Conservation (phyloP, 2,113 vertebrate species). For the human region DNA sequence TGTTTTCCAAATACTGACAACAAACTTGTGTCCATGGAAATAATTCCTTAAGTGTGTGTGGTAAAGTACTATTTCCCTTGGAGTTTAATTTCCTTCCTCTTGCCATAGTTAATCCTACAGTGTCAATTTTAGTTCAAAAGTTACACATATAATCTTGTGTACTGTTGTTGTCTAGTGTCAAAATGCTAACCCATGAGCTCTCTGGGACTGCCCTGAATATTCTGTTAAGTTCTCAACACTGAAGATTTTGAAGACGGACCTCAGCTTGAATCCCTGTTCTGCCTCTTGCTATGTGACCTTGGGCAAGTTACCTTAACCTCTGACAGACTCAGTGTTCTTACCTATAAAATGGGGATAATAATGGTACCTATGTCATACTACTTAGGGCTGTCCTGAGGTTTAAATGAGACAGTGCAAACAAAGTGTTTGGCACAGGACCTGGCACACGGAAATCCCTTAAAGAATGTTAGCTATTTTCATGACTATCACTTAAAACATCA, state of each 20-base stretch:
- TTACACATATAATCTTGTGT: background rate
- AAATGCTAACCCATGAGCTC: background rate
- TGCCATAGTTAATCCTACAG: background rate
- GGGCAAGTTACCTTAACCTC: background rate
- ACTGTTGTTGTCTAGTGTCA: background rate
- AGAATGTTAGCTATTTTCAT: background rate
- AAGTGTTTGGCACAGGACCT: background rate
- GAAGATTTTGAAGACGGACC: slow-evolving; percentile 1
- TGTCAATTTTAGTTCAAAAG: background rate
- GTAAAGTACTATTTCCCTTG: background rate
- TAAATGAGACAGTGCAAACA: background rate
- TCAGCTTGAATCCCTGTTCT: background rate
- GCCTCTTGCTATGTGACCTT: background rate
- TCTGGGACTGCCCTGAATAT: background rate
- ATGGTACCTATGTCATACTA: background rate
- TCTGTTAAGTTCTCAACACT: background rate
- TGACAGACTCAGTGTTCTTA: background rate
- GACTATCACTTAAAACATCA: background rate
- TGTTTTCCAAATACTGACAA: background rate
- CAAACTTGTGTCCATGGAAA: background rate
- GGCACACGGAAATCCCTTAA: background rate
- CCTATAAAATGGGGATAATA: background rate
- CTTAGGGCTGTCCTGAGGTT: background rate
- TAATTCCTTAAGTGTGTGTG: background rate
- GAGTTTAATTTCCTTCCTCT: slow-evolving; percentile 3